Evolutionary conservation across 2,113 vertebrate genomes (phyloP).

Genomic region (Perccottus glenii): DNA sequence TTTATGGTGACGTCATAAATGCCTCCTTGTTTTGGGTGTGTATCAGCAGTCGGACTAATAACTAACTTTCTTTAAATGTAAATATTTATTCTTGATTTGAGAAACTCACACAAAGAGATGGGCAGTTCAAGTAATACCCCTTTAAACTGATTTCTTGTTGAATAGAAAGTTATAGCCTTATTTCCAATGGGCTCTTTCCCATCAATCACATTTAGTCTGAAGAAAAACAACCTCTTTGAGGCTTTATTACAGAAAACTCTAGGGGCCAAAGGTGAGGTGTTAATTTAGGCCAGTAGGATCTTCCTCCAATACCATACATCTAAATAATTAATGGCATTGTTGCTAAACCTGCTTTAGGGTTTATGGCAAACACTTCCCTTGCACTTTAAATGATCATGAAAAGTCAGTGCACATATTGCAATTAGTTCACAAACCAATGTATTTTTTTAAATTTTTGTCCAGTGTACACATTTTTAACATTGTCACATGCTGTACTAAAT

Average conservation of each 20-base stretch:
- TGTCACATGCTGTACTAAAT: no score
- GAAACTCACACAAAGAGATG: neutral
- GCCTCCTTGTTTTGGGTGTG: neutral
- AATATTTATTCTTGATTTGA: neutral
- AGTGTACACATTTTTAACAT: no score
- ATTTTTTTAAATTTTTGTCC: no score
- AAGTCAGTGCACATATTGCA: no score
- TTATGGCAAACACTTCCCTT: neutral
- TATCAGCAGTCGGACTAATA: neutral
- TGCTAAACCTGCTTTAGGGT: neutral
- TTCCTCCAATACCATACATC: neutral
- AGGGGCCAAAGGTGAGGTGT: constrained; percentile 16
- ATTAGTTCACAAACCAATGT: no score
- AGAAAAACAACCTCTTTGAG: constrained; percentile 19
- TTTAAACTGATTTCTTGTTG: no score
- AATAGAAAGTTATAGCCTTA: neutral
- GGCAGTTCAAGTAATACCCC: no score
- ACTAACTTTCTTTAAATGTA: no score
- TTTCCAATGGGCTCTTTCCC: neutral
- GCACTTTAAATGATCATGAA: no score
- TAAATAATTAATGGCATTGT: neutral
- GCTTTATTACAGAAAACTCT: constrained; percentile 23
- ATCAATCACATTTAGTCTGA: constrained; percentile 22
- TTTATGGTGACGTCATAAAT: constrained; percentile 20
- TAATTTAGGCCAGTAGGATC: constrained; percentile 4